Conservation (phyloP, 2,113 vertebrate genomes). For the Gadus chalcogrammus region DNA sequence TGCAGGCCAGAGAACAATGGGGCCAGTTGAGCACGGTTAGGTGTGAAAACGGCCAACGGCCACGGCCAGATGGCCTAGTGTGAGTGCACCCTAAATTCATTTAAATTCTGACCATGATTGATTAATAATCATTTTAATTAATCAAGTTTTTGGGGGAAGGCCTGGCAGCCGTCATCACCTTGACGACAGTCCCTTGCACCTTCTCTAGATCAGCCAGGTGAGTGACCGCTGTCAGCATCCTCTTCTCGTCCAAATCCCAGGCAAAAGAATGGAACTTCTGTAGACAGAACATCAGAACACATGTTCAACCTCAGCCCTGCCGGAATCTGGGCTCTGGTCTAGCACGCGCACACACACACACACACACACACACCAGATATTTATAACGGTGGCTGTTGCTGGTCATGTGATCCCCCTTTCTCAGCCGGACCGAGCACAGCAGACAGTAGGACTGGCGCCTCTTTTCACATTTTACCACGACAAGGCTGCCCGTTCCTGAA, state of each 20-base stretch:
- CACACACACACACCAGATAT: slow-evolving; percentile 42
- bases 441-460: slow-evolving; percentile 50
- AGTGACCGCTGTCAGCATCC: slow-evolving; percentile 12
- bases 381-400: slow-evolving; percentile 19
- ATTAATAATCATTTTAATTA: not conserved
- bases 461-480: slow-evolving; percentile 18
- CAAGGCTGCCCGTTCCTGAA: slow-evolving; percentile 37
- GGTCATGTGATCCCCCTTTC: not conserved
- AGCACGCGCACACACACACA: too few relatives aligned
- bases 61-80: too few relatives aligned
- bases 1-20: too few relatives aligned
- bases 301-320: too few relatives aligned
- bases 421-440: slow-evolving; percentile 45
- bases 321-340: too few relatives aligned
- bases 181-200: not conserved
- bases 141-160: too few relatives aligned
- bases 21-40: too few relatives aligned
- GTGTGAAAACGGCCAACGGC: too few relatives aligned
- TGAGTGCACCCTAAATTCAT: too few relatives aligned
- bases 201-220: slow-evolving; percentile 33
- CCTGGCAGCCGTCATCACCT: slow-evolving; percentile 28
- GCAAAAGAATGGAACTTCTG: slow-evolving; percentile 39
- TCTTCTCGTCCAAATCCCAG: slow-evolving; percentile 1
- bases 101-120: not conserved
- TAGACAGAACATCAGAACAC: not conserved